phyloP scores from a whole-genome alignment of 2,797 vertebrate species.

The Alosa sapidissima region DNA sequence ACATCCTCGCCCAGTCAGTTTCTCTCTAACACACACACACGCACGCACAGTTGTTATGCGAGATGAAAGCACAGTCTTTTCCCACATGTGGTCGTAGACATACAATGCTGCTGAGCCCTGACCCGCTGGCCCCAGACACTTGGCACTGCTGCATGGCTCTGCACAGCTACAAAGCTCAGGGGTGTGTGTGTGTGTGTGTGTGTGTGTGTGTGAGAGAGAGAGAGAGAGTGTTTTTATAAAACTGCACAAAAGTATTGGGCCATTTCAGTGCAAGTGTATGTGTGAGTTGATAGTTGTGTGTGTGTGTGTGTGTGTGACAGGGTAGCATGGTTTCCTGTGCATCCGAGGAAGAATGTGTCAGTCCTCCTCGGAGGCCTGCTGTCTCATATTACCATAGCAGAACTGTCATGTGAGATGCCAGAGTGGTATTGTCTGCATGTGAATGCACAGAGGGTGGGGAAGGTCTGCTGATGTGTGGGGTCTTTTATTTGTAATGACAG shows the following conservation, averaged over 20 bases:
- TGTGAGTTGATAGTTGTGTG: background rate
- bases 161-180: background rate
- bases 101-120: background rate
- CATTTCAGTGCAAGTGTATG: background rate
- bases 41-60: background rate
- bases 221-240: too few species aligned
- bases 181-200: background rate
- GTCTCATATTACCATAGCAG: slow-evolving; percentile 22
- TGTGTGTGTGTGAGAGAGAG: background rate
- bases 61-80: background rate
- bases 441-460: background rate
- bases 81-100: background rate
- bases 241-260: too few species aligned
- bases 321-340: slow-evolving; percentile 8
- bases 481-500: slow-evolving; percentile 18
- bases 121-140: background rate
- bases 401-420: background rate
- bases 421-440: background rate
- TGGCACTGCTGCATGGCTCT: background rate
- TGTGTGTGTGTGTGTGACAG: background rate
- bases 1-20: background rate
- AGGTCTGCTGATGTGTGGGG: background rate
- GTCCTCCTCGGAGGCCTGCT: background rate
- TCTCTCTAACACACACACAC: background rate
- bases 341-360: background rate